These are phyloP conservation scores for Pangasius larnaudii DNA, from an alignment of 2,797 vertebrate genomes.

Conservation along the genomic window DNA sequence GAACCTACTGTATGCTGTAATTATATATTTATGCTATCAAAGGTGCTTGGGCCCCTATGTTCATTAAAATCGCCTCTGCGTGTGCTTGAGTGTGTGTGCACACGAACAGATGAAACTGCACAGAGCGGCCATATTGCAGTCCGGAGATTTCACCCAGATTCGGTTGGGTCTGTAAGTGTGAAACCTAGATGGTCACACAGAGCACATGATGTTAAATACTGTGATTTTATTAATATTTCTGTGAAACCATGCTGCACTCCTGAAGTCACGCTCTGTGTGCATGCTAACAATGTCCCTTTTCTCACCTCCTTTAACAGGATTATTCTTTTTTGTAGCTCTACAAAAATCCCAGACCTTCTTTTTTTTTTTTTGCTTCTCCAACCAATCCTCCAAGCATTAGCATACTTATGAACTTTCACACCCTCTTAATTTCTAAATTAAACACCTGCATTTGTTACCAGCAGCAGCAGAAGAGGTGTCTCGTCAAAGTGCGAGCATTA, in stretches of 20 bases:
- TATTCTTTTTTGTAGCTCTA: slow-evolving; percentile 50
- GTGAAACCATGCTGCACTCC: slow-evolving; percentile 50
- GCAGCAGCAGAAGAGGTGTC: slow-evolving; percentile 61
- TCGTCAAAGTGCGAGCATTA: slow-evolving; percentile 58
- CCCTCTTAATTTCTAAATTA: slow-evolving; percentile 75
- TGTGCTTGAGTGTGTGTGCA: slow-evolving; percentile 27
- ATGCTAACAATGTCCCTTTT: slow-evolving; percentile 53
- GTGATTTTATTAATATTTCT: slow-evolving; percentile 45
- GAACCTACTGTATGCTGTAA: not conserved
- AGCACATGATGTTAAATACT: slow-evolving; percentile 25
- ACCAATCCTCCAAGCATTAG: slow-evolving; percentile 63
- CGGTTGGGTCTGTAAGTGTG: not conserved
- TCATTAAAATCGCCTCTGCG: not conserved
- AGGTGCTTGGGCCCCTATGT: not conserved
- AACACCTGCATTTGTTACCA: slow-evolving; percentile 71
- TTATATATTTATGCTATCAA: too few relatives aligned
- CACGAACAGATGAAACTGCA: not conserved
- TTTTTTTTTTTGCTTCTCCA: slow-evolving; percentile 63
- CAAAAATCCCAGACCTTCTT: slow-evolving; percentile 48
- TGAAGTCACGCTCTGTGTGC: slow-evolving; percentile 44
- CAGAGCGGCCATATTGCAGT: not conserved
- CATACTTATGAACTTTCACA: slow-evolving; percentile 76
- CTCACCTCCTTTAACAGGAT: slow-evolving; percentile 53
- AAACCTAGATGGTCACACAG: slow-evolving; percentile 13
- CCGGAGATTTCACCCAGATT: not conserved